phyloP scores from a whole-genome alignment of 2,797 vertebrate species.

The Intellagama lesueurii region DNA sequence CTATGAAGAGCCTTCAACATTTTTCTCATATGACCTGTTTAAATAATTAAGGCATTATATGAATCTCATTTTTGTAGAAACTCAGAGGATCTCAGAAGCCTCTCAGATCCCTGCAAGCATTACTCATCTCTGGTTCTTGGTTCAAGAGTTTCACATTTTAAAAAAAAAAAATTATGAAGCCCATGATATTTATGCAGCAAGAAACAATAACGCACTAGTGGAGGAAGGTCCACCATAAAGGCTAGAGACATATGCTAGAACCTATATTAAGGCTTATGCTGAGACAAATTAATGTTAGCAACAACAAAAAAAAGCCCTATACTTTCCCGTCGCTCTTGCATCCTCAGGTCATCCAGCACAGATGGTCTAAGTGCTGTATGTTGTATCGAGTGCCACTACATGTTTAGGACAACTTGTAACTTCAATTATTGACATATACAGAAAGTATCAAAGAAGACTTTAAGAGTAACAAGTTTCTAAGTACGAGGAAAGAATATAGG shows the following conservation, averaged over 20 bases:
- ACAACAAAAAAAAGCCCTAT: neutral
- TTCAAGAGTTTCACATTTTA: neutral
- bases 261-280: neutral
- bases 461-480: slow-evolving; percentile 60
- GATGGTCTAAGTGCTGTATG: neutral
- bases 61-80: neutral
- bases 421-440: slow-evolving; percentile 73
- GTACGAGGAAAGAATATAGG: neutral
- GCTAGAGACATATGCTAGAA: neutral
- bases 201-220: neutral
- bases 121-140: neutral
- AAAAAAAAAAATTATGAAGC: too few species aligned
- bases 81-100: neutral
- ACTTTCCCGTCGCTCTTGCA: neutral
- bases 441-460: slow-evolving; percentile 69
- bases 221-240: neutral
- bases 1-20: neutral
- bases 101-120: neutral
- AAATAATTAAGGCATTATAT: neutral
- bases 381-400: neutral
- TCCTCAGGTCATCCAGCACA: neutral
- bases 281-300: neutral
- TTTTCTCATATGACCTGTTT: neutral
- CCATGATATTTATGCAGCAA: neutral
- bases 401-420: neutral